A percentile compares a stretch with the other conserved stretches of the same genome.
phyloP scores from a whole-genome alignment of 2,888 invertebrate species.

The Ennomos fuscantarius region DNA sequence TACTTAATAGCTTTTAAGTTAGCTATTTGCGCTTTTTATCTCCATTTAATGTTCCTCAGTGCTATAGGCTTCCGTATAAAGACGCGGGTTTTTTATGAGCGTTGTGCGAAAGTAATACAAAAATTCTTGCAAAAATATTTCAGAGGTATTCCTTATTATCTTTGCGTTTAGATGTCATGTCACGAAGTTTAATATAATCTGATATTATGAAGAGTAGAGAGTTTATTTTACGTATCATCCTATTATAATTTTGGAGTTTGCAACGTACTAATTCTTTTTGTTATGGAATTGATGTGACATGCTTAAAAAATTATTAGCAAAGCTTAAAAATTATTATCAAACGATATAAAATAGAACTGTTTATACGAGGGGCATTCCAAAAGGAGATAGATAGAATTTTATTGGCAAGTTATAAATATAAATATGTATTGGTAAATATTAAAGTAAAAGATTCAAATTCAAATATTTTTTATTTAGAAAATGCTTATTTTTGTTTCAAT shows the following conservation, averaged over 20 bases:
- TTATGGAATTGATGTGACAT: not conserved
- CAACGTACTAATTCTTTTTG: not conserved
- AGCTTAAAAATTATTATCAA: no score
- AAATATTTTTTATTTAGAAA: no score
- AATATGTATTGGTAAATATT: no score
- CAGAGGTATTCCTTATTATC: slow-evolving; percentile 1
- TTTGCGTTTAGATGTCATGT: not conserved
- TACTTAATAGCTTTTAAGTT: slow-evolving; percentile 14
- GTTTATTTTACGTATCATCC: not conserved
- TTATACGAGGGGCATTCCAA: no score
- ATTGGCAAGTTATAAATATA: no score
- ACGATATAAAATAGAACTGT: no score
- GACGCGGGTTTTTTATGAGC: no score
- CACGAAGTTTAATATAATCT: not conserved
- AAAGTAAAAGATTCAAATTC: no score
- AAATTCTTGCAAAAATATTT: not conserved
- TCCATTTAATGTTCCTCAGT: not conserved
- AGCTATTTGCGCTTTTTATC: slow-evolving; percentile 9
- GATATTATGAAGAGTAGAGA: not conserved
- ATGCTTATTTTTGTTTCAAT: no score
- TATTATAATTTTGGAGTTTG: not conserved
- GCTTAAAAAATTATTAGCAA: no score
- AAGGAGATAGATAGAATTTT: no score
- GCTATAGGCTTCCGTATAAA: not conserved
- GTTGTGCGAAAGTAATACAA: not conserved